Conservation (phyloP, 2,888 invertebrate genomes). For the Sminthurides aquaticus region DNA sequence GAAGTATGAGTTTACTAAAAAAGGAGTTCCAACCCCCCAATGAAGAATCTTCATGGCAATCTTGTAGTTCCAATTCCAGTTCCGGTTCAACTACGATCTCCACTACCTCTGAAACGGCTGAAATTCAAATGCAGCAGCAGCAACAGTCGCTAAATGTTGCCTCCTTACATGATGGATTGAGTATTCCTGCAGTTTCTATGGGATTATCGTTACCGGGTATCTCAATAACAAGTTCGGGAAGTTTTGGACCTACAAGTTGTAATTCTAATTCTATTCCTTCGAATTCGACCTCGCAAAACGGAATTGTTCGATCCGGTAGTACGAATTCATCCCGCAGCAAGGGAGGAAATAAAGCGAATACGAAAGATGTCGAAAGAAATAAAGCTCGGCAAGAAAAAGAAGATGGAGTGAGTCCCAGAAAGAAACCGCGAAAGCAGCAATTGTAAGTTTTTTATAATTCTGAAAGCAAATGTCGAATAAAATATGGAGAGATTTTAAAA, state of each 20-base stretch:
- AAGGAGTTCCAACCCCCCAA: constrained; percentile 43
- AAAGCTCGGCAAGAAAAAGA: constrained; percentile 37
- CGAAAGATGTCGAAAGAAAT: constrained; percentile 37
- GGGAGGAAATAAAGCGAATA: constrained; percentile 27
- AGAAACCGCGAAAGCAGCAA: constrained; percentile 84
- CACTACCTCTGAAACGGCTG: constrained; percentile 57
- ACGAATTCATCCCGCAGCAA: constrained; percentile 18
- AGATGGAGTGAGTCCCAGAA: constrained; percentile 65
- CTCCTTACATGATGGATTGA: neutral
- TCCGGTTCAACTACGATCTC: constrained; percentile 81
- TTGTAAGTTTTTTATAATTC: constrained; percentile 56
- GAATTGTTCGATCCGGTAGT: constrained; percentile 31
- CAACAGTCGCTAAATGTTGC: neutral
- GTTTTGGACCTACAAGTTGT: neutral
- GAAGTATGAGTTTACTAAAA: constrained; percentile 35
- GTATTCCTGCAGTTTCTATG: neutral
- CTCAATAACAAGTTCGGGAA: neutral
- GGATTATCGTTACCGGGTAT: constrained; percentile 4
- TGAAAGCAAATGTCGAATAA: neutral
- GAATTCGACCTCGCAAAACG: constrained; percentile 33
- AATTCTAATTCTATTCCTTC: neutral
- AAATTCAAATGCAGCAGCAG: constrained; percentile 37
- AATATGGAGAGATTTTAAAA: neutral
- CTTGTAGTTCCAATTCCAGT: constrained; percentile 46
- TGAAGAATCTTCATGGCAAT: constrained; percentile 43